A percentile compares a stretch with the other conserved stretches of the same genome.
Conservation (phyloP, 2,888 invertebrate species). For the Plebejus argus region DNA sequence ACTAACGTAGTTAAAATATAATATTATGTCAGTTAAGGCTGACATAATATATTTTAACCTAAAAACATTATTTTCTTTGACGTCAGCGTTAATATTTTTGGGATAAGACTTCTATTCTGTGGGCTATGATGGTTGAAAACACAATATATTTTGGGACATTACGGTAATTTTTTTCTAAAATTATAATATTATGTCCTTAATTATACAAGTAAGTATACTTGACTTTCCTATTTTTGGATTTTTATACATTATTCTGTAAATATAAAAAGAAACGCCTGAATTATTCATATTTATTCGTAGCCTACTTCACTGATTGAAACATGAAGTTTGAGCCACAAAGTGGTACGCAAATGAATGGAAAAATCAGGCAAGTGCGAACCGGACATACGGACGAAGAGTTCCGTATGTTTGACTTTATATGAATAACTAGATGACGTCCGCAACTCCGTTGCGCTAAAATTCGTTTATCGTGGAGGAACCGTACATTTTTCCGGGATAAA, state of each 20-base stretch:
- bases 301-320: constrained; percentile 32
- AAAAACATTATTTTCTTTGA: not conserved
- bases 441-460: no score
- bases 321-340: not conserved
- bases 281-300: constrained; percentile 57
- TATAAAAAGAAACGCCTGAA: not conserved
- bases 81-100: not conserved
- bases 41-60: not conserved
- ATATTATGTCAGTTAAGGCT: no score
- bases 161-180: no score
- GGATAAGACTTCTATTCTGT: not conserved
- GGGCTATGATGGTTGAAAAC: no score
- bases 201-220: not conserved
- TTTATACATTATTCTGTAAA: not conserved
- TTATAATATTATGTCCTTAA: not conserved
- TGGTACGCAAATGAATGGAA: constrained; percentile 20
- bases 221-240: not conserved
- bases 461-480: no score
- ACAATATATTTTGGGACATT: no score
- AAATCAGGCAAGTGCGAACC: not conserved
- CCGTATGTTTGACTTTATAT: no score
- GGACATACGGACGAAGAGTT: no score
- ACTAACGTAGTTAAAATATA: no score
- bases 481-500: no score
- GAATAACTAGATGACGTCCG: no score